phyloP scores from a whole-genome alignment of 2,888 invertebrate genomes.

The Phorcus lineatus region DNA sequence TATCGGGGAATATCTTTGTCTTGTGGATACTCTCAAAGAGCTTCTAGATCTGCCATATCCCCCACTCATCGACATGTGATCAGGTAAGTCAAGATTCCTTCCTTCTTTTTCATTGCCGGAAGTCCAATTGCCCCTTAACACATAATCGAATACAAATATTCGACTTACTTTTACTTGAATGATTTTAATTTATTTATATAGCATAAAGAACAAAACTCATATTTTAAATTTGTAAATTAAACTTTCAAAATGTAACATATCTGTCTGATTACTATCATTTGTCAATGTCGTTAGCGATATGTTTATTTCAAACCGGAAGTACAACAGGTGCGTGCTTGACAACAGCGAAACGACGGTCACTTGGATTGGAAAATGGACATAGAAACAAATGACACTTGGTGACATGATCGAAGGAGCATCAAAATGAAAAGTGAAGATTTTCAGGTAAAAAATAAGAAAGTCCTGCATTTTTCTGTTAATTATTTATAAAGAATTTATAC shows the following conservation, averaged over 20 bases:
- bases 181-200: too few species aligned
- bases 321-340: conserved; percentile 49
- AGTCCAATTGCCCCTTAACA: neutral
- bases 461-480: too few species aligned
- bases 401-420: neutral
- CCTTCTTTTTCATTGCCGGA: conserved; percentile 12
- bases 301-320: conserved; percentile 37
- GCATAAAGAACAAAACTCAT: too few species aligned
- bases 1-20: conserved; percentile 11
- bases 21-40: conserved; percentile 7
- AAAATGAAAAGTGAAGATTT: conserved; percentile 2
- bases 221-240: too few species aligned
- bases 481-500: too few species aligned
- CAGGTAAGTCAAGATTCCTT: neutral
- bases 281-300: conserved; percentile 34
- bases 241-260: too few species aligned
- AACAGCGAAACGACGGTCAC: conserved; percentile 46
- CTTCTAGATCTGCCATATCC: neutral
- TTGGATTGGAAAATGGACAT: neutral
- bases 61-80: conserved; percentile 23
- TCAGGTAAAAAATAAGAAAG: neutral
- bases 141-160: too few species aligned
- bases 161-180: too few species aligned
- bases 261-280: neutral
- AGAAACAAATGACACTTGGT: neutral